Base-by-base conservation (phyloP, 2,888 invertebrate genomes). In the Patella pellucida region DNA sequence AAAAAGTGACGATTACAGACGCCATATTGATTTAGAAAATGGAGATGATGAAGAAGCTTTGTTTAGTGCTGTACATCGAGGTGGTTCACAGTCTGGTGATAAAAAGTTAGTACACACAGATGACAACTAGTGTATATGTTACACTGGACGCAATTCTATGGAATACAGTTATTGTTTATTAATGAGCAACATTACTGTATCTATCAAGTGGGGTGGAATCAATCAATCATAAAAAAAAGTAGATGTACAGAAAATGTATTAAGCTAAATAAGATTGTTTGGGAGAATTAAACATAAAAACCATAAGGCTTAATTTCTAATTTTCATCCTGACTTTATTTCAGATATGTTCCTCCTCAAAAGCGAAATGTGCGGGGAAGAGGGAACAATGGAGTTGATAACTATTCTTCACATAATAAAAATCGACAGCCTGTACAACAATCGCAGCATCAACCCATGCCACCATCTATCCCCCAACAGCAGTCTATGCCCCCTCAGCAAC, bases 11-110 rank as follows among this genome's bases (percentile, higher is more conserved):
- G 92, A 93, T 75, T 96, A 96, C 89, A 95, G 95, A 89, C 94
- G 95, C 56, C 94, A 96, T 81, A 93, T 95, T 71, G 96, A 96
- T 83, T 91, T 97, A 54, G 97, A 98, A 92, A 98, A 98, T 91
- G 91, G 90, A 52, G 92, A 91, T 78, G 81, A 97, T 89, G 89
- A 89, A 79, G 97, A 97, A 91, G 94, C 96, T 80, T 89, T 89
- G 76, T 97, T 94, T 92, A 96, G 97, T 72, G 95, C 97, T 15
- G 98, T 97, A 23, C 93, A 94, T 79, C 92, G 95, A 72, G 80
- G 82, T 51, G 19, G 16, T 16, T 15, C 62, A 23, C 76, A 76
- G 15, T 52, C 62, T 62, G 62, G 62, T 14, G n/a, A 27, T n/a
- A 31, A 68, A 50, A 19, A 73, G 67, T 41, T 62, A 51, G 62